Percentiles rank a stretch among this genome's conserved stretches.
These are phyloP conservation scores for Calliphora vomitoria DNA, from an alignment of 2,888 invertebrate genomes.

Conservation along the genomic window DNA sequence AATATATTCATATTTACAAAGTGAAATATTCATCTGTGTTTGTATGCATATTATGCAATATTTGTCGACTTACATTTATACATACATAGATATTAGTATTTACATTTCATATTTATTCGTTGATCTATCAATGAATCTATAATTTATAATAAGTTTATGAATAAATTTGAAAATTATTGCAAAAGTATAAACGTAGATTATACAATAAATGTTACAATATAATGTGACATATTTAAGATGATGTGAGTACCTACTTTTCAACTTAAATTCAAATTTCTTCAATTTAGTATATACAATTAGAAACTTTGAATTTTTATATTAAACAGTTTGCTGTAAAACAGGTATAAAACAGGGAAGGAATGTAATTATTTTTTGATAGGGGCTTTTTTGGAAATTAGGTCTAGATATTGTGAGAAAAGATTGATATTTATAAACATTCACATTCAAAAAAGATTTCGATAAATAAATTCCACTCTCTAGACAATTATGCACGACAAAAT, in stretches of 20 bases:
- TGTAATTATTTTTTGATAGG: no score
- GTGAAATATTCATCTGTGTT: constrained; percentile 15
- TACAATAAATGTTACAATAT: background rate
- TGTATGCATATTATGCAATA: background rate
- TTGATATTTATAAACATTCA: no score
- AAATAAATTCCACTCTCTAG: no score
- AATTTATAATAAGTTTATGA: background rate
- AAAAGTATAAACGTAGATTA: background rate
- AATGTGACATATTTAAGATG: background rate
- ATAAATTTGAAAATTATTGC: background rate
- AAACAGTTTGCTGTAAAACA: no score
- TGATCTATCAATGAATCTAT: background rate
- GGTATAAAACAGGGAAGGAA: no score
- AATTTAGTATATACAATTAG: no score
- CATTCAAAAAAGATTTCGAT: no score
- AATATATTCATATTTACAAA: background rate
- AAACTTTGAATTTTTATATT: no score
- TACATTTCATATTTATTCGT: background rate
- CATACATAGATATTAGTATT: background rate
- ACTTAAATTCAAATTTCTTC: background rate
- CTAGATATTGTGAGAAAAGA: no score
- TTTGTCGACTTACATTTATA: background rate
- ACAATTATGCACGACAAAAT: no score
- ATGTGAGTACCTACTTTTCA: background rate
- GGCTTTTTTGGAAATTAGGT: no score